These are phyloP conservation scores for Thymallus thymallus DNA, from an alignment of 2,113 vertebrate genomes.

Conservation along the genomic window DNA sequence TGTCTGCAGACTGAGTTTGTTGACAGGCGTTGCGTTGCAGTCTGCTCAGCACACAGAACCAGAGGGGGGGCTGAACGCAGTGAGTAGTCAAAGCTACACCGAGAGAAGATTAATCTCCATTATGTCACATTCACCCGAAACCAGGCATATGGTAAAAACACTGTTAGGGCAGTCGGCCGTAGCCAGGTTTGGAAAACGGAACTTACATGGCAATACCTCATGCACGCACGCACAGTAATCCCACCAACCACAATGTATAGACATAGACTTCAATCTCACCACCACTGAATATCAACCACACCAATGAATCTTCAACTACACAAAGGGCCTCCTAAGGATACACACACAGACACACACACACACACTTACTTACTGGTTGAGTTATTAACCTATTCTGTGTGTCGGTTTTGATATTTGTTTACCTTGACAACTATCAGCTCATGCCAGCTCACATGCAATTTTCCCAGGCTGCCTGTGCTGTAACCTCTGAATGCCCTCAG, in stretches of 20 bases:
- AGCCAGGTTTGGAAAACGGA: constrained; percentile 5
- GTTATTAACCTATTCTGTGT: constrained; percentile 25
- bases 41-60: too few species aligned
- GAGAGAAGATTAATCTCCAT: constrained; percentile 50
- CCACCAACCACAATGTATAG: too few species aligned
- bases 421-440: constrained; percentile 25
- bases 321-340: not conserved
- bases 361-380: not conserved
- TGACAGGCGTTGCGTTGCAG: too few species aligned
- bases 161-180: constrained; percentile 9
- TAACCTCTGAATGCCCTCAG: constrained; percentile 12
- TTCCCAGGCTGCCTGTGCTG: constrained; percentile 1
- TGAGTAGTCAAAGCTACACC: not conserved
- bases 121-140: constrained; percentile 23
- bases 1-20: too few species aligned
- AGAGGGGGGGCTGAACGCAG: not conserved
- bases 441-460: constrained; percentile 26
- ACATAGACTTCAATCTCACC: too few species aligned
- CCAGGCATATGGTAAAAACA: constrained; percentile 24
- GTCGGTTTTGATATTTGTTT: constrained; percentile 35
- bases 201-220: not conserved
- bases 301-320: too few species aligned
- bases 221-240: too few species aligned
- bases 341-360: too few species aligned
- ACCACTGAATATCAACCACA: too few species aligned